Conservation (phyloP, 2,797 vertebrate species). For the Mormyrops attenuatus region DNA sequence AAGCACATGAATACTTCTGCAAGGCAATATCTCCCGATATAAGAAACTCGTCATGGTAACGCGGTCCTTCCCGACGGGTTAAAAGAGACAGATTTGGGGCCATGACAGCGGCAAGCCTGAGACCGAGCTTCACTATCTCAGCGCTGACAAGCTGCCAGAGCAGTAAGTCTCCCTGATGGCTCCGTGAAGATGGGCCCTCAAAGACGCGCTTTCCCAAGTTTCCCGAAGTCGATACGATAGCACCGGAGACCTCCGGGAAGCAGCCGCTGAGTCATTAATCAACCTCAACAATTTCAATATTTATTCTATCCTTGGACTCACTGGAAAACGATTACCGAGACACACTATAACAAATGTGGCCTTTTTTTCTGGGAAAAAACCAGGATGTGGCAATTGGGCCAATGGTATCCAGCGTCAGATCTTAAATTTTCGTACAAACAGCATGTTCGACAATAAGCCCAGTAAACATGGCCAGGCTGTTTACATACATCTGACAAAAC, state of each 20-base stretch:
- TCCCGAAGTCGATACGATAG: constrained; percentile 22
- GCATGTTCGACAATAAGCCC: background rate
- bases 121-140: background rate
- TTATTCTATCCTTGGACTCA: constrained; percentile 48
- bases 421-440: constrained; percentile 15
- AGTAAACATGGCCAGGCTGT: constrained; percentile 9
- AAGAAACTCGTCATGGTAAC: constrained; percentile 4
- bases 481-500: background rate
- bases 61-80: background rate
- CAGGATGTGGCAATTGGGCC: background rate
- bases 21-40: background rate
- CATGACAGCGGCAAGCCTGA: constrained; percentile 2
- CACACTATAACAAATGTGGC: constrained; percentile 23
- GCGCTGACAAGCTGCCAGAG: background rate
- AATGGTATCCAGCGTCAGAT: background rate
- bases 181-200: background rate
- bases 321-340: constrained; percentile 53
- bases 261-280: constrained; percentile 49
- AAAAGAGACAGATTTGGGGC: constrained; percentile 7
- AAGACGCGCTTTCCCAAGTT: constrained; percentile 15
- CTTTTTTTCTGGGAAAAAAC: constrained; percentile 17
- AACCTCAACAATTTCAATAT: constrained; percentile 58
- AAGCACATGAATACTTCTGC: background rate
- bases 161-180: constrained; percentile 10
- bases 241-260: constrained; percentile 23